Base-by-base conservation (phyloP, 1,140 invertebrate genomes). In the Meteorus sp. region DNA sequence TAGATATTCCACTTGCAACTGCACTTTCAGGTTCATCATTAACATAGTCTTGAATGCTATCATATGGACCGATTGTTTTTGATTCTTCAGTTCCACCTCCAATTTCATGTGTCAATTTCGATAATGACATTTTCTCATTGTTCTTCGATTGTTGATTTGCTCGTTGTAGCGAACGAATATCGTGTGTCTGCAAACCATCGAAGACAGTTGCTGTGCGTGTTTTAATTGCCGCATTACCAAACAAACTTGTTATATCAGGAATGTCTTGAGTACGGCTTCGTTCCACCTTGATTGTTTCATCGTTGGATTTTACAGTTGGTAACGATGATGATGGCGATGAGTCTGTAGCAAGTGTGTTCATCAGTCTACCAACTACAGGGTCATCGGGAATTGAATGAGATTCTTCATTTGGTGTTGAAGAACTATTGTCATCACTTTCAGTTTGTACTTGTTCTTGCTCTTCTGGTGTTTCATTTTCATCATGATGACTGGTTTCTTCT, bases 31-130 rank as follows among this genome's bases (percentile, higher is more conserved):
- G 66, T 31, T 78, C 74, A 53, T 80, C 78, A 56, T 73, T 71
- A 9, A 58, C 66, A 59, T 75, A 75, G 29, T 74, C 77, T 23
- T 71, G 72, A 3, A 64, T 55, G 52, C 64, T 73, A 55, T 79
- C 73, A 61, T 79, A 80, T 0, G 78, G 78, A 1, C 78, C 78
- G 25, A 77, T 67, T 0, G 78, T 80, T 39, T 73, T 72, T 5
- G 68, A 57, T 35, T 77, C 75, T 13, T 66, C 66, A 20, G 23
- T 8, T 6, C 9, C 47, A 52, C 52, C 8, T 6, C 9, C 47
- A 52, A 52, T 59, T 4, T 59, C 48, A 19, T 47, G 56, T 19
- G 33, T 31, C 7, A 20, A 22, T 45, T 51, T 39, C 33, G 56
- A n/a, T n/a, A n/a, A 27, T 15, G 33, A 22, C 15, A 22, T 23